These are phyloP conservation scores for Neomorphus geoffroyi DNA, from an alignment of 2,797 vertebrate species.

Conservation along the genomic window DNA sequence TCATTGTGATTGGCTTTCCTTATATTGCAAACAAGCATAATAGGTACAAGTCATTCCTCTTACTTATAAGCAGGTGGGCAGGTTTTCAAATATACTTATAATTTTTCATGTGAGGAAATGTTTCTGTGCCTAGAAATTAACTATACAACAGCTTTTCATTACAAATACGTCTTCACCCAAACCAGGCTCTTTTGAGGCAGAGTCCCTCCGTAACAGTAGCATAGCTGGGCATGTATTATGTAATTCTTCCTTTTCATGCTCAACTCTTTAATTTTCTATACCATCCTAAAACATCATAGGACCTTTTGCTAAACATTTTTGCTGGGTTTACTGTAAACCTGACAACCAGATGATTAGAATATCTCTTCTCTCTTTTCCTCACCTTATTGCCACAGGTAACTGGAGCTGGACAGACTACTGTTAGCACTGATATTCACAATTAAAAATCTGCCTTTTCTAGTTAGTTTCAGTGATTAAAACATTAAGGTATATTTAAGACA, in stretches of 20 bases:
- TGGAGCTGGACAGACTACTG: not conserved
- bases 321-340: not conserved
- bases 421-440: not conserved
- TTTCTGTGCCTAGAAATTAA: not conserved
- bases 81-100: not conserved
- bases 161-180: not conserved
- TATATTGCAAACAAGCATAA: not conserved
- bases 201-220: not conserved
- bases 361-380: not conserved
- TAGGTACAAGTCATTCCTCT: not conserved
- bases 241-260: not conserved
- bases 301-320: not conserved
- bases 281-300: not conserved
- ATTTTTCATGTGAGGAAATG: not conserved
- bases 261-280: not conserved
- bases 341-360: not conserved
- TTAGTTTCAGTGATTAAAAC: not conserved
- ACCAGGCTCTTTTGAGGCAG: not conserved
- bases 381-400: not conserved
- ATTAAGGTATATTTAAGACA: not conserved
- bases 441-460: not conserved
- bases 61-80: not conserved
- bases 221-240: not conserved
- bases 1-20: not conserved
- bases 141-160: not conserved